A percentile compares a stretch with the other conserved stretches of the same genome.
phyloP scores from a whole-genome alignment of 2,113 vertebrate genomes.

The Tragulus kanchil region DNA sequence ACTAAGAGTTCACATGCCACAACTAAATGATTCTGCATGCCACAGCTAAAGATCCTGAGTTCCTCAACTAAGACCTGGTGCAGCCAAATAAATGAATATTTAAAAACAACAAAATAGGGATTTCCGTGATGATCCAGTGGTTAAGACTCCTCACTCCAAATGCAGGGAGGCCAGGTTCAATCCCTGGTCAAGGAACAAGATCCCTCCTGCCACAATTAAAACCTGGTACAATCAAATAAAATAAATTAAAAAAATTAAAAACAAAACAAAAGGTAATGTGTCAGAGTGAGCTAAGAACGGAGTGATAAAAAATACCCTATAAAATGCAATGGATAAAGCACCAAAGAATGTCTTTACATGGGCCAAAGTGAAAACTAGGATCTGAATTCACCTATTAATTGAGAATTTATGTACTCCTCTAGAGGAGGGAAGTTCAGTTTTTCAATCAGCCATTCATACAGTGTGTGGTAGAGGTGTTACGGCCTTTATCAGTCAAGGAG shows the following conservation, averaged over 20 bases:
- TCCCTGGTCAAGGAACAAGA: no score
- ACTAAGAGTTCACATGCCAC: no score
- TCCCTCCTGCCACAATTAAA: no score
- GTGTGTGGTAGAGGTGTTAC: background rate
- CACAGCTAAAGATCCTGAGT: no score
- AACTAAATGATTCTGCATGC: no score
- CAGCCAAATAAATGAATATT: no score
- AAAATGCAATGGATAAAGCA: constrained; percentile 24
- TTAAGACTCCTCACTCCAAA: no score
- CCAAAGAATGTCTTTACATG: background rate
- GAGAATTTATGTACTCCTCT: background rate
- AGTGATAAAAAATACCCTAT: constrained; percentile 57
- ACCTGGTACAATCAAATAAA: no score
- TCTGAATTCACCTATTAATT: background rate
- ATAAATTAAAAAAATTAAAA: no score
- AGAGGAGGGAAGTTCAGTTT: background rate
- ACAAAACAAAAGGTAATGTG: constrained; percentile 33
- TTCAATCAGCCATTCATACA: fast-evolving
- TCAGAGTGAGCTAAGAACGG: constrained; percentile 58
- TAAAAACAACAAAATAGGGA: background rate
- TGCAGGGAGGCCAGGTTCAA: no score
- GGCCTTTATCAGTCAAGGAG: fast-evolving
- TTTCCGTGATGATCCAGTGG: no score
- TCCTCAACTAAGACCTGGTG: no score
- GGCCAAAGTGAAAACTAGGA: background rate